Evolutionary conservation across 2,888 invertebrate species (phyloP).

Genomic region (Cheilosia impressa): DNA sequence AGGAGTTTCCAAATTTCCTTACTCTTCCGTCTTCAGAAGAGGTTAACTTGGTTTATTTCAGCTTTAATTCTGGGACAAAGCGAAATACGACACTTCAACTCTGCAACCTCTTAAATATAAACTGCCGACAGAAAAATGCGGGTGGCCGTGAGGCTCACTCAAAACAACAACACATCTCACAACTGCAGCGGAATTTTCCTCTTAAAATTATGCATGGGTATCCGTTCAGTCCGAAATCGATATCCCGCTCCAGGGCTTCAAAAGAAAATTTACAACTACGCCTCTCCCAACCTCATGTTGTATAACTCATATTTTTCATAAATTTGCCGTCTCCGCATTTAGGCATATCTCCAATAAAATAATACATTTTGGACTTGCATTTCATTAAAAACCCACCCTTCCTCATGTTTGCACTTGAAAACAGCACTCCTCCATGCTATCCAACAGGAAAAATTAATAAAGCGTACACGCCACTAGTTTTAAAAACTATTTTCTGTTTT

Average conservation of each 20-base stretch:
- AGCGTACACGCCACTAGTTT: constrained; percentile 50
- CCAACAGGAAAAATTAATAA: constrained; percentile 32
- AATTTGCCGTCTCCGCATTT: neutral
- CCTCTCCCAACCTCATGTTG: neutral
- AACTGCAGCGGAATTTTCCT: neutral
- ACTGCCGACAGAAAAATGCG: too few relatives aligned
- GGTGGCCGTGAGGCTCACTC: too few relatives aligned
- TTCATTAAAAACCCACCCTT: constrained; percentile 11
- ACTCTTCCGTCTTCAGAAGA: too few relatives aligned
- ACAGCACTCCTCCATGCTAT: neutral
- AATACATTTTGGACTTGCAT: constrained; percentile 11
- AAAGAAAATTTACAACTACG: neutral
- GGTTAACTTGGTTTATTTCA: too few relatives aligned
- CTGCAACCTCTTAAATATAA: too few relatives aligned
- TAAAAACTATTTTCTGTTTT: constrained; percentile 25
- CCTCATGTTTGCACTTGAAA: constrained; percentile 27
- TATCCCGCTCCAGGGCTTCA: neutral
- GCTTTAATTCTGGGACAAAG: too few relatives aligned
- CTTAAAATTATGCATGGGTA: neutral
- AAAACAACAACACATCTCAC: too few relatives aligned
- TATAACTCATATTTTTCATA: neutral
- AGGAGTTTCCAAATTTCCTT: too few relatives aligned
- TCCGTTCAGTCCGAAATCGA: neutral
- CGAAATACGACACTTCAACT: too few relatives aligned
- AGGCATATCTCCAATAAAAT: constrained; percentile 5